Conservation (phyloP, 2,797 vertebrate genomes). For the Malurus splendens region DNA sequence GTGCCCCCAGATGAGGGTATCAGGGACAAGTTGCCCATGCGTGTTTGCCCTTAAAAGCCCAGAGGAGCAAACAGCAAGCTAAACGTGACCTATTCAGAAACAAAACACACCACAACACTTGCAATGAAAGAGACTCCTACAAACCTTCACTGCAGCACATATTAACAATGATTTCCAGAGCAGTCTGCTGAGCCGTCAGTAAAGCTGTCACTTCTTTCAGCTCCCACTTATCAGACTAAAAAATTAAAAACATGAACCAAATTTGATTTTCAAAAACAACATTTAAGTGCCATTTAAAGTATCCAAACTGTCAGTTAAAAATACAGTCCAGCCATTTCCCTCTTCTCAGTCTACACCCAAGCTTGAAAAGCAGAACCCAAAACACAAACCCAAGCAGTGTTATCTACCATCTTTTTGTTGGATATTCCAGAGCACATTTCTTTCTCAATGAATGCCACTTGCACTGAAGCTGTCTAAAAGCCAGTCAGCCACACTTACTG, state of each 20-base stretch:
- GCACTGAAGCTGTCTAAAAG: background rate
- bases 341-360: background rate
- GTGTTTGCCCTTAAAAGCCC: background rate
- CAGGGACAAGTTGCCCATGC: background rate
- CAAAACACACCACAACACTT: background rate
- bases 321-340: background rate
- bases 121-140: slow-evolving; percentile 29
- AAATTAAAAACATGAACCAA: background rate
- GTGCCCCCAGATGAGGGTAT: background rate
- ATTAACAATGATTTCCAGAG: slow-evolving; percentile 95
- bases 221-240: slow-evolving; percentile 82
- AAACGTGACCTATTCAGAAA: background rate
- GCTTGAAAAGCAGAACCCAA: background rate
- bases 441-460: background rate
- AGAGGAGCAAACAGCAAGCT: background rate
- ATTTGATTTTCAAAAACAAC: background rate
- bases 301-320: background rate
- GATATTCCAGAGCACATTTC: background rate
- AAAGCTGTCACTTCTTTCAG: slow-evolving; percentile 84
- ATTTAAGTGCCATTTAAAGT: background rate
- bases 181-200: slow-evolving; percentile 92
- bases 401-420: background rate
- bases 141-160: slow-evolving; percentile 96
- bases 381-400: background rate
- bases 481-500: slow-evolving; percentile 74